Conservation (phyloP, 1,140 invertebrate genomes). For the Pseudomyrmex dendroicus region DNA sequence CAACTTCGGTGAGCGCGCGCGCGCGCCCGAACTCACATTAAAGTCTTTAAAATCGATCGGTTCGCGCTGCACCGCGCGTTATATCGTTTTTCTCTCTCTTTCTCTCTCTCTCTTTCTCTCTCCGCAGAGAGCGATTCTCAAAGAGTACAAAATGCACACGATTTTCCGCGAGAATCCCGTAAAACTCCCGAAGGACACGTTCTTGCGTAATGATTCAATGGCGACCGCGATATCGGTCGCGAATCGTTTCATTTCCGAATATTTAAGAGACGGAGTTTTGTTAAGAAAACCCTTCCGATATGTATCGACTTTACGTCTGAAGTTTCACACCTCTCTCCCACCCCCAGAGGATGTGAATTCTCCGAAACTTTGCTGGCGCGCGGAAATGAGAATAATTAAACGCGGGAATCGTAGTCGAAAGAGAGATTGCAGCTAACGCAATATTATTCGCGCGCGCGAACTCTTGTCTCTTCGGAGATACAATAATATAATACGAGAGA, state of each 20-base stretch:
- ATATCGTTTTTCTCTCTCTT: too few species aligned
- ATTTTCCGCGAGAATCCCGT: slow-evolving; percentile 38
- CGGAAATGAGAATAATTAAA: slow-evolving; percentile 49
- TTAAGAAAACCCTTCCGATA: slow-evolving; percentile 20
- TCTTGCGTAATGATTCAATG: slow-evolving; percentile 43
- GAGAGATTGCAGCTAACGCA: slow-evolving; percentile 18
- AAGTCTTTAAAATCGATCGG: slow-evolving; percentile 61
- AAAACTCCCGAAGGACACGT: slow-evolving; percentile 33
- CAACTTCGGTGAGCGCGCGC: slow-evolving; percentile 2
- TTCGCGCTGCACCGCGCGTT: not conserved
- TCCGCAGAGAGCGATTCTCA: slow-evolving; percentile 27
- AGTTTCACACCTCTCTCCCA: not conserved
- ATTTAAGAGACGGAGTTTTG: slow-evolving; percentile 3
- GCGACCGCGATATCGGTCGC: not conserved
- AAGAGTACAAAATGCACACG: slow-evolving; percentile 2
- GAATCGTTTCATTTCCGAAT: slow-evolving; percentile 28
- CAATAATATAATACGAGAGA: not conserved
- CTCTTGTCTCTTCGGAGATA: slow-evolving; percentile 7
- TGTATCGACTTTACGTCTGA: slow-evolving; percentile 46
- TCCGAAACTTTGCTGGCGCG: slow-evolving; percentile 12
- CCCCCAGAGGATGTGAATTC: not conserved
- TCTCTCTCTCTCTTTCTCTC: not conserved
- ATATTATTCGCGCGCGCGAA: not conserved
- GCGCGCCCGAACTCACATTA: slow-evolving; percentile 28
- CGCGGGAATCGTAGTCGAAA: slow-evolving; percentile 16